phyloP scores from a whole-genome alignment of 2,797 vertebrate species.

The Discoglossus pictus region DNA sequence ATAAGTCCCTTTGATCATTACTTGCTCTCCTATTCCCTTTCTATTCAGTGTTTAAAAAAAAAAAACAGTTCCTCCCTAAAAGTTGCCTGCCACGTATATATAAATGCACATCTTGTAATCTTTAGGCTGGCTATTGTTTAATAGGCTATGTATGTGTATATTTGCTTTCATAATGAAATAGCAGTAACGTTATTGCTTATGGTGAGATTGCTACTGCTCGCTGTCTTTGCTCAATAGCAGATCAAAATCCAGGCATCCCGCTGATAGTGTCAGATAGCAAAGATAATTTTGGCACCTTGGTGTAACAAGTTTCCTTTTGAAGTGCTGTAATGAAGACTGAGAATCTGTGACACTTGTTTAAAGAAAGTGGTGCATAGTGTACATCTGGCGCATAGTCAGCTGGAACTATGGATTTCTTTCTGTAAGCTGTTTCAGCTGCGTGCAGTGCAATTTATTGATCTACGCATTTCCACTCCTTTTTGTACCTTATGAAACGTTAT shows the following conservation, averaged over 20 bases:
- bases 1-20: too few species aligned
- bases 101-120: too few species aligned
- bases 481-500: slow-evolving; percentile 5
- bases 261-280: slow-evolving; percentile 39
- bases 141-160: not conserved
- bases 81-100: too few species aligned
- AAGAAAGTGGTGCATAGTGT: slow-evolving; percentile 14
- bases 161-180: slow-evolving; percentile 12
- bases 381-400: slow-evolving; percentile 26
- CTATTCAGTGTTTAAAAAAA: too few species aligned
- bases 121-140: not conserved
- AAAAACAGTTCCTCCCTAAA: too few species aligned
- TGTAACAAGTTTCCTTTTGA: slow-evolving; percentile 32
- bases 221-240: slow-evolving; percentile 24
- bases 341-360: slow-evolving; percentile 27
- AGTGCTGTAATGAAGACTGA: slow-evolving; percentile 41
- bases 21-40: too few species aligned
- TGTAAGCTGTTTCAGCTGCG: not conserved
- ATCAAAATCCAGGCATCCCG: slow-evolving; percentile 29
- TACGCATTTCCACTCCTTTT: slow-evolving; percentile 9
- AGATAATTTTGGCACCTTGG: slow-evolving; percentile 45
- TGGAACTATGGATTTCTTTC: slow-evolving; percentile 10
- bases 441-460: slow-evolving; percentile 9
- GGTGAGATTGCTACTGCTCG: slow-evolving; percentile 28
- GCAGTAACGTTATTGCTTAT: not conserved